phyloP scores from a whole-genome alignment of 2,113 vertebrate species.

The Equus przewalskii region DNA sequence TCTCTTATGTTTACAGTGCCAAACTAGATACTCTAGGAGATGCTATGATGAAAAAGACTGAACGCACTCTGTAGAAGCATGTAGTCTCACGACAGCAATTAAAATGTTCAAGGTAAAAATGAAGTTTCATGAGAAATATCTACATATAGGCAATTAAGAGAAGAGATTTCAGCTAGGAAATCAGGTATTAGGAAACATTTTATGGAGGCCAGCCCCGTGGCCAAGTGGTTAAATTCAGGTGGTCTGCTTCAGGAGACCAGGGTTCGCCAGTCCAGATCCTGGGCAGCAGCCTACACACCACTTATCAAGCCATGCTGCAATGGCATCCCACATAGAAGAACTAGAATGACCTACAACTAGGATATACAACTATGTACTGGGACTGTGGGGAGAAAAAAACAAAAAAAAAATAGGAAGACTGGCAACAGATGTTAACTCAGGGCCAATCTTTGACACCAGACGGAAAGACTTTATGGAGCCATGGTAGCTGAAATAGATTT shows the following conservation, averaged over 20 bases:
- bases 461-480: neutral
- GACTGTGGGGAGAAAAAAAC: no score
- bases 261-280: no score
- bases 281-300: no score
- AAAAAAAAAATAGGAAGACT: no score
- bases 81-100: neutral
- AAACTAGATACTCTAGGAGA: conserved; percentile 13
- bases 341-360: no score
- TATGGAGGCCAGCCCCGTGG: neutral
- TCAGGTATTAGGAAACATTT: neutral
- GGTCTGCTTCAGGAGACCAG: no score
- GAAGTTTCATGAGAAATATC: neutral
- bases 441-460: no score
- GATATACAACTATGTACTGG: no score
- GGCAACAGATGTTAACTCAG: no score
- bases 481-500: neutral
- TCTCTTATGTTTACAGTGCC: neutral
- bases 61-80: neutral
- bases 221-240: no score
- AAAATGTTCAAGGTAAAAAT: neutral
- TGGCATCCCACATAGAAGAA: no score
- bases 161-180: neutral
- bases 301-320: no score
- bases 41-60: neutral
- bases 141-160: neutral